These are phyloP conservation scores for Eristalis tenax DNA, from an alignment of 2,888 invertebrate species.

Conservation along the genomic window DNA sequence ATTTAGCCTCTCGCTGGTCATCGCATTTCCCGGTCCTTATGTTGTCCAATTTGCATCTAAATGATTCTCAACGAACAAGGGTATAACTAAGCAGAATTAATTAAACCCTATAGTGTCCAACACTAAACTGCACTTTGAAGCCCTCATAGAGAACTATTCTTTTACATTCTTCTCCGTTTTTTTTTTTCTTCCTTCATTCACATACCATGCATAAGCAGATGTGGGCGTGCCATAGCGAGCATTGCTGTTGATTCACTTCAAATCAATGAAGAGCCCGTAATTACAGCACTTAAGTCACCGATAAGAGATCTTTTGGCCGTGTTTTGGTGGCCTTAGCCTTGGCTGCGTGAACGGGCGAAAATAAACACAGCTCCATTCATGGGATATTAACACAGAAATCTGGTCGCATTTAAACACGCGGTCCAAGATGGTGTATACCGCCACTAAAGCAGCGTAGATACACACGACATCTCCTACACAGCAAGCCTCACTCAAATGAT, in stretches of 20 bases:
- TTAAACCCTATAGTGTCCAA: slow-evolving; percentile 63
- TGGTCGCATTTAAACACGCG: slow-evolving; percentile 6
- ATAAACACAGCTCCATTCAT: slow-evolving; percentile 25
- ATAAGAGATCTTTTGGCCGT: slow-evolving; percentile 54
- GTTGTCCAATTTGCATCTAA: slow-evolving; percentile 59
- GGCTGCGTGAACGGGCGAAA: slow-evolving; percentile 6
- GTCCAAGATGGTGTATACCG: background rate
- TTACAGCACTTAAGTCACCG: slow-evolving; percentile 60
- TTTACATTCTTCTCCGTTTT: background rate
- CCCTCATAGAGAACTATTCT: slow-evolving; percentile 19
- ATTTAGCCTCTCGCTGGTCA: slow-evolving; percentile 38
- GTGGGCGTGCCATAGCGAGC: slow-evolving; percentile 38
- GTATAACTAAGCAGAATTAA: slow-evolving; percentile 41
- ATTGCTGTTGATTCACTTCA: slow-evolving; percentile 50
- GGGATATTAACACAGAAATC: slow-evolving; percentile 1
- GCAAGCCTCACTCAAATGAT: slow-evolving; percentile 40
- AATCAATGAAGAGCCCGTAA: slow-evolving; percentile 68
- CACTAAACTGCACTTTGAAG: slow-evolving; percentile 67
- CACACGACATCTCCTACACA: background rate
- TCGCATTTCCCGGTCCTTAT: slow-evolving; percentile 16
- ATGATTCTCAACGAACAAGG: slow-evolving; percentile 41
- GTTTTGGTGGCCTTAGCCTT: slow-evolving; percentile 25
- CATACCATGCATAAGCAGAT: background rate
- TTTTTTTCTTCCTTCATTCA: background rate
- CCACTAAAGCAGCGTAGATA: background rate